Evolutionary conservation across 2,888 invertebrate genomes (phyloP), one percentile per base, ranked within the genome.

Genomic region (Spodoptera exigua): DNA sequence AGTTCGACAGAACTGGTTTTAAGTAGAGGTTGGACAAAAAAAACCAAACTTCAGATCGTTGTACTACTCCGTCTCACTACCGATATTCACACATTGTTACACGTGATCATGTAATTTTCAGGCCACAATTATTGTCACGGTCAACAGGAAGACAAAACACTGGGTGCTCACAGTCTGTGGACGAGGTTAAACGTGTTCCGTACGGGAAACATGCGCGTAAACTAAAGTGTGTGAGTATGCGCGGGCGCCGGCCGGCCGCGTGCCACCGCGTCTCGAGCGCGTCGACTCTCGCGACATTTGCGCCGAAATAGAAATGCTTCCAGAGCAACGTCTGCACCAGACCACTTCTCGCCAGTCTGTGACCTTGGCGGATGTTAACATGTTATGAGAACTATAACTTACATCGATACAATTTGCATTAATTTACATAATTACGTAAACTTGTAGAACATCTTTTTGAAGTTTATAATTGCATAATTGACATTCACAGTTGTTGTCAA

Each of bases 251-350:
- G 47, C 44, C 64, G 45, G 73, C 78, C 76, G 84, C 84, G 79
- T 80, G 86, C 84, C 85, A 70, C 67, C 75, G 80, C 76, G 85
- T 83, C 87, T 83, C 82, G 79, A 44, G 40, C 70, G 51, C 61
- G 76, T 79, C 74, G 73, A 27, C 60, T 48, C 80, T 73, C 82
- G 84, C 85, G 86, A 87, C 89, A 85, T 80, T 79, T 82, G 83
- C 73, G 87, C 92, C 89, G 83, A 93, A 93, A 92, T 93, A 92
- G 92, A 93, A 86, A 88, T 84, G 80, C 81, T 85, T 83, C 78
- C 62, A 44, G 27, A 82, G 76, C 53, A 75, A 76, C 77, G 82
- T 76, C 78, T 76, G 76, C 77, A 76, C 70, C 74, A 79, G 72
- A 78, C 73, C 70, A 58, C 61, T 56, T 55, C 53, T 48, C 45